Evolutionary conservation across 2,888 invertebrate species (phyloP).

Genomic region (Parnassius smintheus): DNA sequence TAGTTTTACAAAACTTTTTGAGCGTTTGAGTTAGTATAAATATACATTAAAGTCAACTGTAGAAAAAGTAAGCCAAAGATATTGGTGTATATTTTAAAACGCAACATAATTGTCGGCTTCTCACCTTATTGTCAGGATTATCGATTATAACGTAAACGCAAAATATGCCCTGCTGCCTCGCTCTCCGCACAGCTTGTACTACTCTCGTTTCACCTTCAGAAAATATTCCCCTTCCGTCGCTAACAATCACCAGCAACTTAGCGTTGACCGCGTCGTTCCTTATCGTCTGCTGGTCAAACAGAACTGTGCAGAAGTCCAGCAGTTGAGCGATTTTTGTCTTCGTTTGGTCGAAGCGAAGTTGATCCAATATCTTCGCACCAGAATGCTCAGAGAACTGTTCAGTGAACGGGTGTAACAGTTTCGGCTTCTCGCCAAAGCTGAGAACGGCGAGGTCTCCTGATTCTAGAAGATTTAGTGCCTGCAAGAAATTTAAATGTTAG

Average conservation of each 20-base stretch:
- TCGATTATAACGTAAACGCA: slow-evolving; percentile 97
- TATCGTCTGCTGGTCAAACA: slow-evolving; percentile 69
- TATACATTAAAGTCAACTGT: too few relatives aligned
- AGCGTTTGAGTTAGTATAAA: too few relatives aligned
- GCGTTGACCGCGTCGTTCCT: slow-evolving; percentile 83
- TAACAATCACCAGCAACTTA: slow-evolving; percentile 94
- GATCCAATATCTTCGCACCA: slow-evolving; percentile 90
- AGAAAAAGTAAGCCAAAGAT: too few relatives aligned
- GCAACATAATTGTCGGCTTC: background rate
- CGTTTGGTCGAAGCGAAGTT: slow-evolving; percentile 93
- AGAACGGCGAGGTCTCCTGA: slow-evolving; percentile 95
- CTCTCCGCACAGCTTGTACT: slow-evolving; percentile 87
- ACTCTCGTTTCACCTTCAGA: slow-evolving; percentile 92
- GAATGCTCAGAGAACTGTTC: slow-evolving; percentile 93
- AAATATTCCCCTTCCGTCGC: slow-evolving; percentile 97
- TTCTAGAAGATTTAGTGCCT: slow-evolving; percentile 95
- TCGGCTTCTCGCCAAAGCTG: slow-evolving; percentile 93
- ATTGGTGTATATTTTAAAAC: too few relatives aligned
- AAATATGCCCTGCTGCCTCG: slow-evolving; percentile 92
- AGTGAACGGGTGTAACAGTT: slow-evolving; percentile 92
- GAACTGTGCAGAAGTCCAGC: slow-evolving; percentile 88
- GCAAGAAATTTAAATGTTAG: slow-evolving; percentile 25
- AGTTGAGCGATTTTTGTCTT: slow-evolving; percentile 93
- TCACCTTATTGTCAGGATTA: slow-evolving; percentile 93
- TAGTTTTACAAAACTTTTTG: too few relatives aligned